phyloP scores from a whole-genome alignment of 2,888 invertebrate genomes.

The Stomorhina lunata region DNA sequence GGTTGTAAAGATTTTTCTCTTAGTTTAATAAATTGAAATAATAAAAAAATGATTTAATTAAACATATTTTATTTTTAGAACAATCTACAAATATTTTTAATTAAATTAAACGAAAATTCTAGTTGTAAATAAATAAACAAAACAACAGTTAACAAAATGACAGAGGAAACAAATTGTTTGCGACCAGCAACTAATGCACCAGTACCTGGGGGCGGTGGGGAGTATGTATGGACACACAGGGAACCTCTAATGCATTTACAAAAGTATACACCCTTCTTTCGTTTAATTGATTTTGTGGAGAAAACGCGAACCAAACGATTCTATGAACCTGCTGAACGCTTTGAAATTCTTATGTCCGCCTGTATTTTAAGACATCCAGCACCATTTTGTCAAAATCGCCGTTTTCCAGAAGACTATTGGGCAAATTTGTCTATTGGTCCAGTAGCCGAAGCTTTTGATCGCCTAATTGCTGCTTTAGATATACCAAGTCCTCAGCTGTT shows the following conservation, averaged over 20 bases:
- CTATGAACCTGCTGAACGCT: constrained; percentile 75
- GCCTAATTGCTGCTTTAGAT: constrained; percentile 73
- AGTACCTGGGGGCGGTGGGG: constrained; percentile 45
- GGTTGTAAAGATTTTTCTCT: background rate
- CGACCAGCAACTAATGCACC: constrained; percentile 36
- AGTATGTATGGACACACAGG: constrained; percentile 74
- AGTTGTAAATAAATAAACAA: too few relatives aligned
- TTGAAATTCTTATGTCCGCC: constrained; percentile 75
- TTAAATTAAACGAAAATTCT: too few relatives aligned
- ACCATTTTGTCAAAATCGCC: constrained; percentile 76
- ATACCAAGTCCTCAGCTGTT: constrained; percentile 75
- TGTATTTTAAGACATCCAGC: constrained; percentile 75
- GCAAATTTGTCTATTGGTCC: constrained; percentile 75
- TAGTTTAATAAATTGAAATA: background rate
- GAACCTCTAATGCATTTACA: constrained; percentile 75
- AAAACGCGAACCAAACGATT: constrained; percentile 76
- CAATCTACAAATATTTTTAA: too few relatives aligned
- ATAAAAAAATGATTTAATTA: background rate
- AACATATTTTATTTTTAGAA: too few relatives aligned
- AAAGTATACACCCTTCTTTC: constrained; percentile 74
- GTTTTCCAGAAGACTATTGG: constrained; percentile 77
- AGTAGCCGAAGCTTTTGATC: constrained; percentile 73
- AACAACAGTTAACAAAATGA: constrained; percentile 12
- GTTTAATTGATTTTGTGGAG: constrained; percentile 75
- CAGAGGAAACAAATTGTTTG: constrained; percentile 55